Evolutionary conservation across 2,888 invertebrate genomes (phyloP), one percentile per base, ranked within the genome.

Genomic region (Erebia aethiops): DNA sequence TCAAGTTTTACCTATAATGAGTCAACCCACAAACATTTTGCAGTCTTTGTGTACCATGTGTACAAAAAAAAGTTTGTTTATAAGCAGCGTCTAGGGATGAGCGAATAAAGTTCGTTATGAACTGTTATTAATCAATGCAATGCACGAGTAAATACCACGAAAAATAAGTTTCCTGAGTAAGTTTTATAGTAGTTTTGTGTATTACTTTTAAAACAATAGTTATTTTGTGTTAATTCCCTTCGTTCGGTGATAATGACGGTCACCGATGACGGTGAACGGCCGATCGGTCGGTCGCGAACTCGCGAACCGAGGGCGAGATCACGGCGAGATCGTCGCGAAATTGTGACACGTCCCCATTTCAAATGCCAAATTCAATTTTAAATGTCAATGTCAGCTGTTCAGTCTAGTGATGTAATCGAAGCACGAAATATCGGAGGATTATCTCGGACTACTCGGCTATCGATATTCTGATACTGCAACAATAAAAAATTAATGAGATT

Each of bases 1-100:
- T n/a, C 49, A 14, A 51, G n/a, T n/a, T 18, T 54, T 54, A 18
- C 16, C 70, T 74, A 68, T 71, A 61, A 74, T 68, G 49, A 72
- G 43, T 60, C 70, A 66, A 41, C 72, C 74, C 77, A 81, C 79
- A 81, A 77, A 72, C 85, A 86, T 85, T 80, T 81, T 83, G 79
- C 76, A 35, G 46, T 18, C 62, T 63, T 63, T 62, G 56, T 71
- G 51, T 67, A 52, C 10, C 35, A 35, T 35, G 35, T 35, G 35
- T 35, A 35, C 35, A 35, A 35, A 21, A 35, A 67, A 46, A n/a
- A 43, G 16, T 46, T 67, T 67, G 57, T 67, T 58, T 57, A 49
- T 67, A 58, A 13, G 21, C 54, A 56, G 57, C 35, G 35, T 7
- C 35, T 7, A 35, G 35, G 0, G 35, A 35, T 35, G 35, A 35